Percentiles rank a stretch among this genome's conserved stretches.
Conservation (phyloP, 2,888 invertebrate genomes). For the Microchrysa polita region DNA sequence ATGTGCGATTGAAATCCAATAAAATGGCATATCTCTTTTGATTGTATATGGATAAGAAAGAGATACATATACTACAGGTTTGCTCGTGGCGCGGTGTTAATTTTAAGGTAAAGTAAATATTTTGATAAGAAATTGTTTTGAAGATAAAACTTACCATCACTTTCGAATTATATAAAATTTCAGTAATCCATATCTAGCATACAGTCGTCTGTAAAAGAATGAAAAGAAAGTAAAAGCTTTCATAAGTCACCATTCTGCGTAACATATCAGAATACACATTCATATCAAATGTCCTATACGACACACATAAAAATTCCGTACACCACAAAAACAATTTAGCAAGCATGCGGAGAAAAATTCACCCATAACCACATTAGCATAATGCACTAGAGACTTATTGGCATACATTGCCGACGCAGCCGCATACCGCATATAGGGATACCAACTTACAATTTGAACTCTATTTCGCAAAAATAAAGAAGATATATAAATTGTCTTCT, state of each 20-base stretch:
- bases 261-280: neutral
- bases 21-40: too few relatives aligned
- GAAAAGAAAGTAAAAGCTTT: slow-evolving; percentile 42
- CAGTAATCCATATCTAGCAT: slow-evolving; percentile 1
- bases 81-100: too few relatives aligned
- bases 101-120: too few relatives aligned
- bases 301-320: slow-evolving; percentile 14
- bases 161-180: neutral
- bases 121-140: too few relatives aligned
- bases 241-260: slow-evolving; percentile 18
- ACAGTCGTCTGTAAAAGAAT: slow-evolving; percentile 13
- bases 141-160: too few relatives aligned
- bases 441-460: too few relatives aligned
- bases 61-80: too few relatives aligned
- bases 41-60: too few relatives aligned
- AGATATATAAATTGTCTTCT: slow-evolving; percentile 26
- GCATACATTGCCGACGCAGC: slow-evolving; percentile 7
- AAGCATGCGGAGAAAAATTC: neutral
- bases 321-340: neutral
- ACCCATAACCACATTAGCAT: slow-evolving; percentile 24
- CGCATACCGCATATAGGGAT: neutral
- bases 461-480: too few relatives aligned
- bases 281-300: slow-evolving; percentile 2
- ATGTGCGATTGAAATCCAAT: too few relatives aligned
- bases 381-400: slow-evolving; percentile 22